Evolutionary conservation across 1,140 invertebrate species (phyloP).

Genomic region (Cardiocondyla obscurior): DNA sequence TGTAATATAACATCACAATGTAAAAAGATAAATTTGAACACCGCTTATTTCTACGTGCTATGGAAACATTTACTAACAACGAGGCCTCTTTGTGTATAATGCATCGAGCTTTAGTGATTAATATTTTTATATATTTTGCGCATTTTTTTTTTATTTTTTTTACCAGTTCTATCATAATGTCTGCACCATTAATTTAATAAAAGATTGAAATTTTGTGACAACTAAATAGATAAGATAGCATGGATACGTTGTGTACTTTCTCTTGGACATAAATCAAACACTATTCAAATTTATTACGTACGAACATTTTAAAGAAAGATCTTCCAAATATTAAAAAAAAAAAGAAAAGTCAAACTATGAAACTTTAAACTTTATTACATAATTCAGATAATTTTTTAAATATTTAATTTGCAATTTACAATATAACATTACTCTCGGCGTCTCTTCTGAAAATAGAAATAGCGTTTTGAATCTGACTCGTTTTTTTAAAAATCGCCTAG

Average conservation of each 20-base stretch:
- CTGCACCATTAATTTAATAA: background rate
- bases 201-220: slow-evolving; percentile 6
- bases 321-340: too few species aligned
- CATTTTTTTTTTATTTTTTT: background rate
- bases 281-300: too few species aligned
- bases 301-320: too few species aligned
- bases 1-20: slow-evolving; percentile 49
- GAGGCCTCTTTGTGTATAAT: slow-evolving; percentile 59
- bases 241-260: background rate
- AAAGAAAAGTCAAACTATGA: too few species aligned
- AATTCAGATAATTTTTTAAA: too few species aligned
- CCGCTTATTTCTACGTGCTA: slow-evolving; percentile 40
- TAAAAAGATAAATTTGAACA: slow-evolving; percentile 45
- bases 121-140: slow-evolving; percentile 58
- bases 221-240: background rate
- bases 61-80: slow-evolving; percentile 65
- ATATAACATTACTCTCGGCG: too few species aligned
- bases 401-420: too few species aligned
- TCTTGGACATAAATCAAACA: background rate
- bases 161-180: background rate
- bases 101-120: slow-evolving; percentile 69
- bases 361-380: too few species aligned
- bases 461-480: background rate
- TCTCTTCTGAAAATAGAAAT: too few species aligned
- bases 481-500: background rate